Evolutionary conservation across 1,140 invertebrate species (phyloP), one percentile per base, ranked within the genome.

Genomic region (Lepidurus couesii): DNA sequence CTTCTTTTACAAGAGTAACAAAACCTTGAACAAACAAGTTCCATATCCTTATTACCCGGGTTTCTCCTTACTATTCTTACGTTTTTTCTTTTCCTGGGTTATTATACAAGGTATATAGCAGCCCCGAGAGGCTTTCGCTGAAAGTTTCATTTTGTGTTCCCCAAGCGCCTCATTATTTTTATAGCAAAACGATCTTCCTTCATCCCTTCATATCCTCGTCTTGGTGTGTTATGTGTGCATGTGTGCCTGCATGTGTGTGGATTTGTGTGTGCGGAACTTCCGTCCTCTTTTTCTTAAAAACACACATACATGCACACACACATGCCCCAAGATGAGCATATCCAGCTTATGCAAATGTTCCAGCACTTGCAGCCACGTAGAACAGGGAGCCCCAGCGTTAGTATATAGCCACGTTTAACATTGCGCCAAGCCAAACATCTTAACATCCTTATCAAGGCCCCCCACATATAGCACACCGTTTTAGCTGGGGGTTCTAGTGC

Each of bases 341-440:
- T 65, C 53, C 53, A 65, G 53, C 53, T 65, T 65, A 65, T 65
- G 53, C 53, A 65, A 65, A 65, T 65, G 53, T 65, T 65, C 53
- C 53, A 65, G 21, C 53, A 65, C 53, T 65, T 65, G 53, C 53
- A 65, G 53, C 53, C 53, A 34, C 34, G 34, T 34, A 34, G 2
- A 34, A 34, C 2, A 34, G 34, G 34, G 34, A 34, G 34, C 34
- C 34, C 34, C 34, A 4, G 53, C 53, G 53, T 21, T 21, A 7
- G 53, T 7, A 65, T 65, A 65, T 21, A 65, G 53, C 21, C 16
- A 47, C 53, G 21, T 13, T 65, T 65, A 65, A 65, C 53, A 65
- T 65, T 65, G 53, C 53, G 53, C 53, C 53, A 65, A 65, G 53
- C 53, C 53, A 65, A 65, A 65, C 53, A 65, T 65, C 47, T 26